Percentiles rank a stretch among this genome's conserved stretches.
Conservation (phyloP, 2,888 invertebrate genomes). For the Scelioninae gen. 1 region DNA sequence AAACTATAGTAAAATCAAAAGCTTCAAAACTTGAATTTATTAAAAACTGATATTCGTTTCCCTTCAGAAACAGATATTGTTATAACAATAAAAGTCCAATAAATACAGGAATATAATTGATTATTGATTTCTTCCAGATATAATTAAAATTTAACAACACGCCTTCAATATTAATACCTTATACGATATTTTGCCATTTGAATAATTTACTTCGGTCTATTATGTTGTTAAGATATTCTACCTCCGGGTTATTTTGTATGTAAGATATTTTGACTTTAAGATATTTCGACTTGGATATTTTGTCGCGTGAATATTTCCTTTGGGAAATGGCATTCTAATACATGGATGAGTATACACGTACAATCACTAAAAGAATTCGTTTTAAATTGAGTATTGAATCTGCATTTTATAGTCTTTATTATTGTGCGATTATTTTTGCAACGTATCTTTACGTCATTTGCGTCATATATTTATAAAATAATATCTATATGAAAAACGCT, state of each 20-base stretch:
- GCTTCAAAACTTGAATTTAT: too few relatives aligned
- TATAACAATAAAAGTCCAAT: not conserved
- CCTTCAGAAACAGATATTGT: too few relatives aligned
- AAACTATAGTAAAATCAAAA: too few relatives aligned
- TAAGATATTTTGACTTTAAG: conserved; percentile 39
- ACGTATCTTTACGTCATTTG: not conserved
- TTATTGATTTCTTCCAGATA: not conserved
- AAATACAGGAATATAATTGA: not conserved
- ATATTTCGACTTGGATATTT: conserved; percentile 41
- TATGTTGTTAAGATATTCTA: conserved; percentile 33
- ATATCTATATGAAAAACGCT: too few relatives aligned
- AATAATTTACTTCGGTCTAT: conserved; percentile 44
- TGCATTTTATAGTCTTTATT: conserved; percentile 2
- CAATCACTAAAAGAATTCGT: conserved; percentile 54
- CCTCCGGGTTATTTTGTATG: conserved; percentile 27
- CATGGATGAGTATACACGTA: conserved; percentile 37
- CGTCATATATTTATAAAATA: too few relatives aligned
- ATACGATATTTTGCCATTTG: conserved; percentile 19
- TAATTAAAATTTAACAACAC: conserved; percentile 35
- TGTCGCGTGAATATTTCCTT: conserved; percentile 54
- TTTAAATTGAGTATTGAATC: conserved; percentile 22
- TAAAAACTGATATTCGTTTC: too few relatives aligned
- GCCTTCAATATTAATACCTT: conserved; percentile 12
- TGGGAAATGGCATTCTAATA: conserved; percentile 55
- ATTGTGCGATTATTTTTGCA: not conserved